A percentile compares a stretch with the other conserved stretches of the same genome.
Conservation (phyloP, 2,113 vertebrate species). For the Phycodurus eques region DNA sequence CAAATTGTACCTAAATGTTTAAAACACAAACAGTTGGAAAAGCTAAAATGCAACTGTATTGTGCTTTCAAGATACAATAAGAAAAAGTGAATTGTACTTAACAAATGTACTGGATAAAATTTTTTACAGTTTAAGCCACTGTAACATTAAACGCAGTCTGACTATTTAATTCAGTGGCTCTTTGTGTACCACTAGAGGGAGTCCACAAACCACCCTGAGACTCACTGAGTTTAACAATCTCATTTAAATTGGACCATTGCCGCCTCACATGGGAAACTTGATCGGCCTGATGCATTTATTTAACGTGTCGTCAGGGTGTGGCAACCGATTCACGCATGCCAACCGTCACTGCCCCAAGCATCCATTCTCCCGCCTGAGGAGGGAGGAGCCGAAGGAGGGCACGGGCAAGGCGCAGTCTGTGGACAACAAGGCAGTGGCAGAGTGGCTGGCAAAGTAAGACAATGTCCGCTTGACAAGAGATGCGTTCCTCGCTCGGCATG, state of each 20-base stretch:
- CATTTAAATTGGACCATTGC: neutral
- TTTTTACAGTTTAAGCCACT: too few relatives aligned
- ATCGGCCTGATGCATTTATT: neutral
- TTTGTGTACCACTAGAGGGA: neutral
- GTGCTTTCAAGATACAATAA: too few relatives aligned
- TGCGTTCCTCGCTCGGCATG: too few relatives aligned
- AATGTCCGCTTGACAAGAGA: neutral
- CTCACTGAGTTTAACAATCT: neutral
- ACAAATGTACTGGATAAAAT: neutral
- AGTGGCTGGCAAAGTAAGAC: constrained; percentile 93
- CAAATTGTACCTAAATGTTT: too few relatives aligned
- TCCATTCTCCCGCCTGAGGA: constrained; percentile 90
- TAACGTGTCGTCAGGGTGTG: constrained; percentile 76
- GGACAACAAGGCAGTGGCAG: constrained; percentile 93
- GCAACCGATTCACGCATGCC: constrained; percentile 94
- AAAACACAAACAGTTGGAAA: too few relatives aligned
- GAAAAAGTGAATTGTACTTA: too few relatives aligned
- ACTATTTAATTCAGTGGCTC: neutral
- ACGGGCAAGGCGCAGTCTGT: constrained; percentile 80
- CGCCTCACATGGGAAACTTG: too few relatives aligned
- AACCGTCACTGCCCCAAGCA: constrained; percentile 97
- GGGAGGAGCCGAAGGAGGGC: constrained; percentile 83
- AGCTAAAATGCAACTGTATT: too few relatives aligned
- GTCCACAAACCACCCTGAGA: neutral
- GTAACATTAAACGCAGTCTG: too few relatives aligned